Evolutionary conservation across 2,797 vertebrate species (phyloP), one percentile per base, ranked within the genome.

Genomic region (Coracias cyanogaster): DNA sequence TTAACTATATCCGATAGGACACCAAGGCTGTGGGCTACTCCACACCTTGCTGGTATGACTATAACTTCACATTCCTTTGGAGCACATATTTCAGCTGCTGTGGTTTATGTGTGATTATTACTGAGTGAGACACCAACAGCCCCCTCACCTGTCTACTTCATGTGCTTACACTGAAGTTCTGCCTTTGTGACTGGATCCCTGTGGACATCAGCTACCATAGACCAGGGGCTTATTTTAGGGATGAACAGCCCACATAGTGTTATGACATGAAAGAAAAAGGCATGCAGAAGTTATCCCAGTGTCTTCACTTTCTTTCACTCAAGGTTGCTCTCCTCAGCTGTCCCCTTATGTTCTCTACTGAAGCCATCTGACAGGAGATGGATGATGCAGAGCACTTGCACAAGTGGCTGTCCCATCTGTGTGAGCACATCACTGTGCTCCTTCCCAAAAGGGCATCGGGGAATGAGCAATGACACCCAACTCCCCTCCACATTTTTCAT

Each of bases 371-470:
- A 22, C 15, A 49, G 66, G 14, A 0, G 2, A 7, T 1, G 20
- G 66, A 20, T 22, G 43, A 11, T 15, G 28, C 29, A 35, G 61
- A 43, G 31, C 48, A 9, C 17, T 46, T 8, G 11, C 29, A 17
- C 1, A 0, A 2, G 1, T 6, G 21, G 22, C 52, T 4, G 1
- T 61, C 33, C 54, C 1, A 0, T 25, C 49, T 8, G 11, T 0
- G 1, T 6, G 28, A 54, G 20, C 24, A 7, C 19, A 12, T 55
- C 12, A 1, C 13, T 2, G 9, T 19, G 18, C 52, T 46, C 80
- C 52, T 61, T 49, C 48, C 64, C 64, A 20, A 19, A 66, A 66
- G 54, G 43, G 21, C 3, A 3, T 4, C 2, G 3, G 28, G 24
- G 16, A 41, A 51, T 0, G 6, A 62, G 55, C 24, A 28, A 17